A percentile compares a stretch with the other conserved stretches of the same genome.
Evolutionary conservation across 2,113 vertebrate species (phyloP).

Genomic region (Brienomyrus brachyistius): DNA sequence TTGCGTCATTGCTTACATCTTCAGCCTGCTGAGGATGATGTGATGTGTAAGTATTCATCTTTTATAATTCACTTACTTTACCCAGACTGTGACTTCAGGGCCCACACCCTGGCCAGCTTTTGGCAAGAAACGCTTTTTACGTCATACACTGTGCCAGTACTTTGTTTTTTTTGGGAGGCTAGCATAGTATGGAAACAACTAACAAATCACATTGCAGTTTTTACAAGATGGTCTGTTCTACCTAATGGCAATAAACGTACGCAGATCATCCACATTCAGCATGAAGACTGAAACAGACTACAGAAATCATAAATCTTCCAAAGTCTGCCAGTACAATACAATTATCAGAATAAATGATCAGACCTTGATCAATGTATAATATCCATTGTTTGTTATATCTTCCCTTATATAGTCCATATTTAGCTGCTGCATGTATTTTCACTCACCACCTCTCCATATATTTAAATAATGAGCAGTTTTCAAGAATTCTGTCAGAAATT

Average conservation of each 20-base stretch:
- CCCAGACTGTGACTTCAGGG: conserved; percentile 7
- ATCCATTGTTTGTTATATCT: neutral
- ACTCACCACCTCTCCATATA: neutral
- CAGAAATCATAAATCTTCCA: neutral
- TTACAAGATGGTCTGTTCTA: neutral
- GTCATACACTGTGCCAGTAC: conserved; percentile 15
- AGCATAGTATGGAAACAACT: conserved; percentile 11
- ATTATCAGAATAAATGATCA: neutral
- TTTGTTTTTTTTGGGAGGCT: neutral
- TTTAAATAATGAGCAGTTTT: neutral
- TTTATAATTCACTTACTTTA: conserved; percentile 30
- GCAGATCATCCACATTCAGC: neutral
- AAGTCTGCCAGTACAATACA: neutral
- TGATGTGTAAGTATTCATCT: conserved; percentile 19
- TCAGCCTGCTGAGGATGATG: conserved; percentile 20
- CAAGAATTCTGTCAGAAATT: neutral
- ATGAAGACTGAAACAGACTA: neutral
- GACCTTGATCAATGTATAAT: neutral
- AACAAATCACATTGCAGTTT: neutral
- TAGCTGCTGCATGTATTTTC: neutral
- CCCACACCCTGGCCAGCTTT: conserved; percentile 38
- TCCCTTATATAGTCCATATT: neutral
- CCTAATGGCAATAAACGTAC: neutral
- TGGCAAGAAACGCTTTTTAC: conserved; percentile 25
- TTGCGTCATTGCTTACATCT: conserved; percentile 46